Percentiles rank a stretch among this genome's conserved stretches.
Evolutionary conservation across 2,797 vertebrate genomes (phyloP).

Genomic region (Tragelaphus oryx): DNA sequence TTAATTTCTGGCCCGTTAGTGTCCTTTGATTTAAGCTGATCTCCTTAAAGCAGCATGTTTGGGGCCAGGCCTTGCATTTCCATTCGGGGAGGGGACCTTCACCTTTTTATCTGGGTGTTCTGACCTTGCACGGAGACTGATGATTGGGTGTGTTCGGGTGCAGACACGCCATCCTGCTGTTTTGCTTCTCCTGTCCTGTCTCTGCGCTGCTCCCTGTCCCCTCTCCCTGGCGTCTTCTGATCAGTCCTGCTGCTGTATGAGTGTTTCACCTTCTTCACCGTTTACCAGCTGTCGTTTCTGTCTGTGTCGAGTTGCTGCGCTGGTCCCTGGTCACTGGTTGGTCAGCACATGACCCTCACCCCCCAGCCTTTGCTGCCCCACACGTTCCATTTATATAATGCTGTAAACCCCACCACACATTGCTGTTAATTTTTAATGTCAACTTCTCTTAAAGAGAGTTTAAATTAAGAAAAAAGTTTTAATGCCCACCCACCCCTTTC

Average conservation of each 20-base stretch:
- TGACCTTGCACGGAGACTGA: neutral
- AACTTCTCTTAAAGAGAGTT: neutral
- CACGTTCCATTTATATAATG: neutral
- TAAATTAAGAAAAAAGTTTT: neutral
- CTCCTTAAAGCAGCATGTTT: neutral
- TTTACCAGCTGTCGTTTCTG: rapidly evolving
- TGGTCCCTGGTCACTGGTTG: neutral
- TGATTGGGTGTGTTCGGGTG: rapidly evolving
- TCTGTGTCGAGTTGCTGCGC: too few relatives aligned
- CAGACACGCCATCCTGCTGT: neutral
- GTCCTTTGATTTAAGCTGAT: neutral
- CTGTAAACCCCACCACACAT: too few relatives aligned
- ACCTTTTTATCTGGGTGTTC: neutral
- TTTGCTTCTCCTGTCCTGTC: neutral
- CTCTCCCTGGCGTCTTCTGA: neutral
- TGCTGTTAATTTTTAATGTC: neutral
- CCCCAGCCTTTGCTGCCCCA: neutral
- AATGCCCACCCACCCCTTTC: neutral
- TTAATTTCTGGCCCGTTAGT: too few relatives aligned
- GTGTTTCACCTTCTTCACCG: rapidly evolving
- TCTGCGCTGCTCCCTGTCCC: too few relatives aligned
- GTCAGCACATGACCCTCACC: neutral
- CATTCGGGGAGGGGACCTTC: too few relatives aligned
- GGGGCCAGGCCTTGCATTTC: neutral
- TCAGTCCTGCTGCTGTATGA: too few relatives aligned